Evolutionary conservation across 2,113 vertebrate species (phyloP).

Genomic region (Tympanuchus pallidicinctus): DNA sequence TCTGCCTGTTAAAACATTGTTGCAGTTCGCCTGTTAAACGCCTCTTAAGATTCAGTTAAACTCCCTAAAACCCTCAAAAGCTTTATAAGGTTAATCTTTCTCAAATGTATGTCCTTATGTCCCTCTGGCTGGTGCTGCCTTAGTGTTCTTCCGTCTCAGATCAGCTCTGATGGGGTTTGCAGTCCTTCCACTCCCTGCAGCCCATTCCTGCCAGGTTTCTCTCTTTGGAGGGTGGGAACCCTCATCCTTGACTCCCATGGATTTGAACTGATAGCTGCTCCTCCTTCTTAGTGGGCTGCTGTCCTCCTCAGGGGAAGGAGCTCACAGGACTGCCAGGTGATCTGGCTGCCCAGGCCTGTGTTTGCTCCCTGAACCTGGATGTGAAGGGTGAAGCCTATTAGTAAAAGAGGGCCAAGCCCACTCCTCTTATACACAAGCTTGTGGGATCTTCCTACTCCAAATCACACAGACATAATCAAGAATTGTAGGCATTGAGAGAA

Average conservation of each 20-base stretch:
- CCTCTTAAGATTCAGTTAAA: not conserved
- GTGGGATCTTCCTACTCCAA: not conserved
- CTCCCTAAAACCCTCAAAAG: not conserved
- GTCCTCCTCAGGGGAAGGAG: not conserved
- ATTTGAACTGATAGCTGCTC: not conserved
- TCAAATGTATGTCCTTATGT: not conserved
- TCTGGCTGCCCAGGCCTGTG: not conserved
- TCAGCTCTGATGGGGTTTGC: not conserved
- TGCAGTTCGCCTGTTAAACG: not conserved
- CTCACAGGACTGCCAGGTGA: not conserved
- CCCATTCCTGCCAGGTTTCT: accelerated
- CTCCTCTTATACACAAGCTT: not conserved
- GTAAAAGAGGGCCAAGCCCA: not conserved
- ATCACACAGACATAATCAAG: no score
- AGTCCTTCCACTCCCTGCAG: not conserved
- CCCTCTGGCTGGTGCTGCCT: not conserved
- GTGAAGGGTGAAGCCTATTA: not conserved
- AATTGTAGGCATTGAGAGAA: no score
- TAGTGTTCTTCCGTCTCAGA: not conserved
- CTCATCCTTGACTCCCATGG: not conserved
- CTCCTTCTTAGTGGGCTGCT: not conserved
- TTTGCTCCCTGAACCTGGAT: not conserved
- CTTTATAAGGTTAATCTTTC: not conserved
- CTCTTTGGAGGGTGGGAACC: not conserved
- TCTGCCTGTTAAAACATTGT: not conserved